phyloP scores from a whole-genome alignment of 2,797 vertebrate species.

The Urosaurus nigricauda region DNA sequence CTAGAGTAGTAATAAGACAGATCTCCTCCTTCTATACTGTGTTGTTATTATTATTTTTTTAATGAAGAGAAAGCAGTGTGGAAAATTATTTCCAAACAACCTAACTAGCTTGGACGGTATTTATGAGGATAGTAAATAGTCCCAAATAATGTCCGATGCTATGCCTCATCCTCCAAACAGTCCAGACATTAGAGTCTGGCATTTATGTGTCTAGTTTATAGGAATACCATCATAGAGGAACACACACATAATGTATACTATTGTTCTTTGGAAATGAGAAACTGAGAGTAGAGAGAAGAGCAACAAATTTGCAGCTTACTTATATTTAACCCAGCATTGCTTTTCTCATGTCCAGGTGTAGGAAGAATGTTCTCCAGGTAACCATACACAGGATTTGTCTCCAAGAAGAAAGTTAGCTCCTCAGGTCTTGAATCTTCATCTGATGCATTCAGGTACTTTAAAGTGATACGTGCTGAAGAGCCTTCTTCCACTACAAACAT shows the following conservation, averaged over 20 bases:
- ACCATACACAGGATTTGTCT: constrained; percentile 74
- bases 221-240: not conserved
- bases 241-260: not conserved
- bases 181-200: too few relatives aligned
- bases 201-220: not conserved
- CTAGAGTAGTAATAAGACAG: too few relatives aligned
- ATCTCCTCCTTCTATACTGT: too few relatives aligned
- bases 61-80: not conserved
- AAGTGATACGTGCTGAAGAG: constrained; percentile 66
- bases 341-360: constrained; percentile 79
- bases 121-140: not conserved
- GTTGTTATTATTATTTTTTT: not conserved
- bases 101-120: not conserved
- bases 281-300: not conserved
- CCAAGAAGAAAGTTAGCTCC: constrained; percentile 79
- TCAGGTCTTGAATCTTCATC: constrained; percentile 79
- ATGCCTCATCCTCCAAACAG: not conserved
- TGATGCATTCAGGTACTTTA: constrained; percentile 74
- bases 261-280: not conserved
- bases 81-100: not conserved
- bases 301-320: constrained; percentile 70
- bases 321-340: constrained; percentile 72
- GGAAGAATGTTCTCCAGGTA: constrained; percentile 83
- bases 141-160: not conserved
- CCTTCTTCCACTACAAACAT: constrained; percentile 78